Evolutionary conservation across 2,888 invertebrate species (phyloP), one percentile per base, ranked within the genome.

Genomic region (Agelastica alni): DNA sequence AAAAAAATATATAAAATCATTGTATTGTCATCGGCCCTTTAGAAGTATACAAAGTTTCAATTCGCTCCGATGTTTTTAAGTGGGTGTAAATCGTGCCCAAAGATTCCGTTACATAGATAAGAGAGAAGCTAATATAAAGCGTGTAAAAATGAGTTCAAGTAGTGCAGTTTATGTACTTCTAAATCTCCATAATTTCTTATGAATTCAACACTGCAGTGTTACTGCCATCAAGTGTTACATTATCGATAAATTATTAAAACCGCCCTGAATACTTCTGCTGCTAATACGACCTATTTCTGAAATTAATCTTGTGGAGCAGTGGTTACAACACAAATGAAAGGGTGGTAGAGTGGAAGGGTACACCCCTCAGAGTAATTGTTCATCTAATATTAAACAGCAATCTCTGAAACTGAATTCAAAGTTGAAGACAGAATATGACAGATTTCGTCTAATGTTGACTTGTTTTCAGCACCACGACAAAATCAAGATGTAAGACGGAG

Each of bases 311-410:
- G n/a, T 22, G 9, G 26, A 2, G 26, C 6, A 26, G 9, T 26
- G n/a, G n/a, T n/a, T n/a, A n/a, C n/a, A n/a, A n/a, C n/a, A n/a
- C n/a, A n/a, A n/a, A n/a, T n/a, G n/a, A n/a, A n/a, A n/a, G n/a
- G n/a, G n/a, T n/a, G 26, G 2, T 26, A 17, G 18, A 3, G 12
- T 20, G 37, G n/a, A 7, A 18, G 0, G 3, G 6, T 32, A n/a
- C n/a, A 37, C 18, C n/a, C 46, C 39, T 41, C 37, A 26, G 39
- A 46, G 46, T 13, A 41, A 52, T 52, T 45, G 52, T 41, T 46
- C 39, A 12, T 44, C 9, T 34, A 53, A 46, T 53, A 46, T 53
- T 53, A 53, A 53, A 16, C 41, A 46, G 46, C 53, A 53, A 53
- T 53, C 41, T 53, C 39, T 31, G 36, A 18, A 48, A 47, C 39